Percentiles rank a stretch among this genome's conserved stretches.
phyloP scores from a whole-genome alignment of 35 echinoderm and acorn worm species.

The Apostichopus japonicus region DNA sequence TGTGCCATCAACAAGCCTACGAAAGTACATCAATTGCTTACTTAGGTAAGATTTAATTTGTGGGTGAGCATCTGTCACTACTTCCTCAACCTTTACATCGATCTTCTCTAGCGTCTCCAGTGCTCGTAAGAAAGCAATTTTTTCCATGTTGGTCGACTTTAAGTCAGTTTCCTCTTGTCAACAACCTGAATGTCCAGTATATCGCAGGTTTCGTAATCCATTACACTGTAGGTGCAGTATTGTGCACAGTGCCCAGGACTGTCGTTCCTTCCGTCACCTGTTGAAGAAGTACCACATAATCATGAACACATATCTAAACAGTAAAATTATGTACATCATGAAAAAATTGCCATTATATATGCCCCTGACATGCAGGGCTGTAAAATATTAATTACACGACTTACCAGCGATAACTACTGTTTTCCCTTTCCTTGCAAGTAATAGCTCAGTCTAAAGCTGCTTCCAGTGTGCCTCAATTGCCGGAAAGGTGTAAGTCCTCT shows the following conservation, averaged over 20 bases:
- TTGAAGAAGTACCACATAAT: not conserved
- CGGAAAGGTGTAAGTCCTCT: conserved; percentile 26
- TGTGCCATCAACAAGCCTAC: not conserved
- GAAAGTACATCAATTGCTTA: conserved; percentile 14
- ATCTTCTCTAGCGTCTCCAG: conserved; percentile 2
- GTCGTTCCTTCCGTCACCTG: conserved; percentile 64
- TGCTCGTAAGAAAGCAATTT: not conserved
- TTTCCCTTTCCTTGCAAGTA: not conserved
- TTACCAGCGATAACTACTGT: not conserved
- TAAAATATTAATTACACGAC: not conserved
- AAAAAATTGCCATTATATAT: too few species aligned
- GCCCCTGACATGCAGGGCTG: too few species aligned
- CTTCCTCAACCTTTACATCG: conserved; percentile 29
- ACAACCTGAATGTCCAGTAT: conserved; percentile 44
- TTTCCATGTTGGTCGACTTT: conserved; percentile 63
- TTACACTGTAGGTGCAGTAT: conserved; percentile 64
- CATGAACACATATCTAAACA: too few species aligned
- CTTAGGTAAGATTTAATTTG: conserved; percentile 44
- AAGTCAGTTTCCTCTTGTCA: conserved; percentile 36
- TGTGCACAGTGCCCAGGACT: conserved; percentile 64
- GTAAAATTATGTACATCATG: too few species aligned
- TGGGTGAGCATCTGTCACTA: conserved; percentile 66
- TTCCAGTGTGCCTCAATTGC: not conserved
- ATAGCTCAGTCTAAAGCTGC: not conserved
- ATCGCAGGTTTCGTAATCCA: conserved; percentile 47